Conservation (phyloP, 2,797 vertebrate species). For the Hoplostethus mediterraneus region DNA sequence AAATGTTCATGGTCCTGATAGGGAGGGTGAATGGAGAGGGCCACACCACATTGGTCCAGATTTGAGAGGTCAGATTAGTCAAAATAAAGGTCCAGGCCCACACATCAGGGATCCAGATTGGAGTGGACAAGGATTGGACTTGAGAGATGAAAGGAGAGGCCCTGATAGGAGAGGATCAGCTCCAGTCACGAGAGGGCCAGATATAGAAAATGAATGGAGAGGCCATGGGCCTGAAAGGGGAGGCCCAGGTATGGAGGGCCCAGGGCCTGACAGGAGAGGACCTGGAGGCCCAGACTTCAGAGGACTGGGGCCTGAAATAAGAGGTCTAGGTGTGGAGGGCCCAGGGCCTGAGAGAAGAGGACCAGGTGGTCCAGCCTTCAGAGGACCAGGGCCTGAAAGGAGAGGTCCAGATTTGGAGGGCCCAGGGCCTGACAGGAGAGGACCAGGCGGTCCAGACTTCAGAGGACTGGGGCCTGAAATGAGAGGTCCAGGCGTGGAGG, state of each 20-base stretch:
- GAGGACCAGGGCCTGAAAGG: conserved; percentile 22
- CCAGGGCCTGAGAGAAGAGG: conserved; percentile 34
- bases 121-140: conserved; percentile 21
- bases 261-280: conserved; percentile 17
- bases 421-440: conserved; percentile 16
- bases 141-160: conserved; percentile 43
- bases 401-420: conserved; percentile 19
- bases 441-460: not conserved
- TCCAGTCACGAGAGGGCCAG: conserved; percentile 28
- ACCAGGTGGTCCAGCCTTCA: conserved; percentile 22
- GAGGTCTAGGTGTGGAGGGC: conserved; percentile 5
- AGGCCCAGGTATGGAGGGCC: conserved; percentile 37
- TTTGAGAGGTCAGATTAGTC: conserved; percentile 19
- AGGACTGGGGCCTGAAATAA: conserved; percentile 24
- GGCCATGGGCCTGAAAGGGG: conserved; percentile 34
- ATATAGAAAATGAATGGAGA: conserved; percentile 45
- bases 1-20: conserved; percentile 15
- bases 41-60: not conserved
- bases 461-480: conserved; percentile 6
- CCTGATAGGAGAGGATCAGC: conserved; percentile 24
- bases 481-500: not conserved
- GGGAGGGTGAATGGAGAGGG: not conserved
- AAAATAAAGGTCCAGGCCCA: conserved; percentile 28
- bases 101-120: conserved; percentile 37
- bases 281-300: conserved; percentile 22